Base-by-base conservation (phyloP, 2,888 invertebrate genomes). In the Pandemis cinnamomeana region DNA sequence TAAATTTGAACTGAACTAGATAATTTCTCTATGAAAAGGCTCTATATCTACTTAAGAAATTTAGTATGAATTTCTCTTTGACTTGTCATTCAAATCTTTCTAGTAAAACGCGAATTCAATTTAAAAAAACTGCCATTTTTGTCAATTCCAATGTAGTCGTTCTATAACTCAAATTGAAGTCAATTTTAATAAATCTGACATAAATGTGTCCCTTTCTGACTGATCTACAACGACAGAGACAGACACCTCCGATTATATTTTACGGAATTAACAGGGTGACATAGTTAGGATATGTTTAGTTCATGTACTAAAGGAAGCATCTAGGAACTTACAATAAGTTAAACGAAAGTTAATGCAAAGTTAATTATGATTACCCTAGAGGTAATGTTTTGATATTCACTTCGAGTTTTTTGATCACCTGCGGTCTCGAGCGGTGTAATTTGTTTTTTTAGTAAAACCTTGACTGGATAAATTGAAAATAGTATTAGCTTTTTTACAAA, bases 241-340 rank as follows among this genome's bases (percentile, higher is more conserved):
- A 20, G 20, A 51, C 13, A 51, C 15, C 53, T 55, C 48, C 48
- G 48, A 20, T 55, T n/a, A 20, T 8, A 55, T 55, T 55, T 55
- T 55, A 55, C 11, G 87, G 86, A 87, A 78, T 80, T 80, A 80
- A 88, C 89, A 90, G 90, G 89, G 89, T 89, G 83, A 83, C 71
- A 83, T 86, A 87, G 79, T 77, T 78, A 82, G 51, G 7, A 6
- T n/a, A 80, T 76, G 77, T 75, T 41, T 44, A 78, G 46, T 46
- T 46, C 11, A 11, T 46, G 77, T 83, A 83, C 83, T 85, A 78
- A 80, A 87, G 84, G 89, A 87, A 87, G 87, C 84, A 83, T 83
- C 78, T 82, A 80, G 72, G n/a, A 61, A 20, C 5, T 36, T 55
- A 62, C 60, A 46, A 61, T 74, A 74, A 74, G 70, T 27, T 71